phyloP scores from a whole-genome alignment of 1,140 invertebrate genomes.

The Zaprionus capensis region DNA sequence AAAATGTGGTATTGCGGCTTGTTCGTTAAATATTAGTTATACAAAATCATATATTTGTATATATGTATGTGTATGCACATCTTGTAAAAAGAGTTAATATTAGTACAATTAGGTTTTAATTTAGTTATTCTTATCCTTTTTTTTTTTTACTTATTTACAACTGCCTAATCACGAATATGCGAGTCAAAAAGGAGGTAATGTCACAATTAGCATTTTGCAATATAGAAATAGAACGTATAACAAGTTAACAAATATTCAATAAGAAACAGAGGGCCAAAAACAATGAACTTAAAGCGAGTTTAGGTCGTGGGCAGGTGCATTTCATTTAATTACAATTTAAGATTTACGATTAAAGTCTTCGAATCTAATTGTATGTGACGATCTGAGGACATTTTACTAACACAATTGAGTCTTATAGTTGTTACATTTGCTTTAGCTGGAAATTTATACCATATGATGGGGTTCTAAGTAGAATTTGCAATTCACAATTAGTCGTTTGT shows the following conservation, averaged over 20 bases:
- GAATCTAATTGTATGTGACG: slow-evolving; percentile 56
- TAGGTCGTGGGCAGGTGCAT: slow-evolving; percentile 40
- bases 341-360: slow-evolving; percentile 74
- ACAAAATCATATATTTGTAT: slow-evolving; percentile 43
- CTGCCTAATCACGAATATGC: slow-evolving; percentile 66
- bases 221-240: slow-evolving; percentile 69
- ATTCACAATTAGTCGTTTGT: slow-evolving; percentile 52
- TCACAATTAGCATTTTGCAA: slow-evolving; percentile 50
- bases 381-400: slow-evolving; percentile 47
- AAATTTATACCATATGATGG: slow-evolving; percentile 55
- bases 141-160: slow-evolving; percentile 64
- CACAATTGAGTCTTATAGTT: slow-evolving; percentile 71
- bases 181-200: slow-evolving; percentile 57
- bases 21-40: slow-evolving; percentile 61
- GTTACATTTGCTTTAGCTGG: slow-evolving; percentile 62
- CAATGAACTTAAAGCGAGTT: slow-evolving; percentile 59
- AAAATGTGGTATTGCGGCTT: slow-evolving; percentile 60
- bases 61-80: slow-evolving; percentile 33
- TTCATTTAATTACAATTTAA: slow-evolving; percentile 39
- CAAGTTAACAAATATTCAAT: slow-evolving; percentile 73
- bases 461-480: slow-evolving; percentile 46
- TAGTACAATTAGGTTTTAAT: slow-evolving; percentile 60
- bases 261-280: slow-evolving; percentile 36
- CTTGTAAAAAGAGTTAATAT: slow-evolving; percentile 62
- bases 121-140: slow-evolving; percentile 14